Percentiles rank a stretch among this genome's conserved stretches.
Evolutionary conservation across 1,140 invertebrate genomes (phyloP).

Genomic region (Lycorma delicatula): DNA sequence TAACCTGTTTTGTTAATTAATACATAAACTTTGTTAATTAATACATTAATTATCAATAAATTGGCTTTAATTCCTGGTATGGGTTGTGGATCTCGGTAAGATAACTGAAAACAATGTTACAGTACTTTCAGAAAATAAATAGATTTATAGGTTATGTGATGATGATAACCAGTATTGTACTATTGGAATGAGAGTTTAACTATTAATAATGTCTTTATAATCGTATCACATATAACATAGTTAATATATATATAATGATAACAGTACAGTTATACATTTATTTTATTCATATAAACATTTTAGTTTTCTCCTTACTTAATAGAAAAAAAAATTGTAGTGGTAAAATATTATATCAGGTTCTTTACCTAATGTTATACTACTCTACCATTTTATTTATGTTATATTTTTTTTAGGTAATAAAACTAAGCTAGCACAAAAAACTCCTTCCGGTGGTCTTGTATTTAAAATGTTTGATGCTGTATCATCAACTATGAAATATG

Average conservation of each 20-base stretch:
- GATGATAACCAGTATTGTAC: too few relatives aligned
- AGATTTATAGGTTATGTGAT: too few relatives aligned
- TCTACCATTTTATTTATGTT: neutral
- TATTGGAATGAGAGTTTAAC: too few relatives aligned
- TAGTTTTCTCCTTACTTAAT: neutral
- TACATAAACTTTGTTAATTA: too few relatives aligned
- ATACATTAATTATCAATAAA: too few relatives aligned
- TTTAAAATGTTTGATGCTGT: constrained; percentile 42
- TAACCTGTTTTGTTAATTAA: too few relatives aligned
- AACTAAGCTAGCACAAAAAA: constrained; percentile 29
- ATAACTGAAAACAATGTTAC: too few relatives aligned
- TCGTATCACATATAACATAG: neutral
- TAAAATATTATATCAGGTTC: neutral
- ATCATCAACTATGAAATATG: constrained; percentile 48
- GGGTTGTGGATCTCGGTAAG: too few relatives aligned
- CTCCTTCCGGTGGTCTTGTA: constrained; percentile 40
- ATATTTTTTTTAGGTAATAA: constrained; percentile 25
- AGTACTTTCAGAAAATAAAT: too few relatives aligned
- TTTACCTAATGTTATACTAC: neutral
- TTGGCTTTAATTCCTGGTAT: too few relatives aligned
- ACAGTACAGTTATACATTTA: neutral
- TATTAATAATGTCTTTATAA: neutral
- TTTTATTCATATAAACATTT: neutral
- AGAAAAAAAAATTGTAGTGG: too few relatives aligned
- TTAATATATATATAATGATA: neutral